Evolutionary conservation across 2,888 invertebrate genomes (phyloP), one percentile per base, ranked within the genome.

Genomic region (Ypsolopha scabrella): DNA sequence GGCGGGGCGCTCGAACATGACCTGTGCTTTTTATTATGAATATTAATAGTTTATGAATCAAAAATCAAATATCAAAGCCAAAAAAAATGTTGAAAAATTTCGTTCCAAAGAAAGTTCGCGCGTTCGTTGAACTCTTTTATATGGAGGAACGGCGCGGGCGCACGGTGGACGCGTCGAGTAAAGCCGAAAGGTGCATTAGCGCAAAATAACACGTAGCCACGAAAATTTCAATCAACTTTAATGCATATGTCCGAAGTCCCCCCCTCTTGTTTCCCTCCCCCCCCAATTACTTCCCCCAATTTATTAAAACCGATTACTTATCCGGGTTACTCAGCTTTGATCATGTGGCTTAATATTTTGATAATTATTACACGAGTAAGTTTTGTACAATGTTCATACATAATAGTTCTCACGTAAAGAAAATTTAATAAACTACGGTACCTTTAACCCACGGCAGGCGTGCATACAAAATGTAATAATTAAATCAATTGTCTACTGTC

Each of bases 191-290:
- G 38, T 52, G 51, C 50, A 44, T 75, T 78, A 76, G 73, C 66
- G 74, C 73, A 66, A 75, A 80, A 75, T 78, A 78, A 80, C 68
- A 74, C 63, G 71, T 79, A 75, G 65, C 73, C 73, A 72, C 78
- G 68, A 79, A 81, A 80, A 78, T 80, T 79, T 80, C 80, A 81
- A 80, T 83, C 76, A 79, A 75, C 54, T 72, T 78, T 72, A 77
- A 78, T 80, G 77, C 78, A 79, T 71, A 75, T 76, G 75, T 72
- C 69, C 62, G 63, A 53, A 59, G 55, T 55, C 54, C 54, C 51
- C 55, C 54, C 57, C 57, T 52, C 54, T 51, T 53, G 13, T 11
- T 11, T 38, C 7, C 8, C 43, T n/a, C 43, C 52, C 24, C 7
- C 52, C 8, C 10, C 34, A n/a, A n/a, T n/a, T n/a, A 13, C 33